phyloP scores from a whole-genome alignment of 1,140 invertebrate genomes.

The Maconellicoccus hirsutus region DNA sequence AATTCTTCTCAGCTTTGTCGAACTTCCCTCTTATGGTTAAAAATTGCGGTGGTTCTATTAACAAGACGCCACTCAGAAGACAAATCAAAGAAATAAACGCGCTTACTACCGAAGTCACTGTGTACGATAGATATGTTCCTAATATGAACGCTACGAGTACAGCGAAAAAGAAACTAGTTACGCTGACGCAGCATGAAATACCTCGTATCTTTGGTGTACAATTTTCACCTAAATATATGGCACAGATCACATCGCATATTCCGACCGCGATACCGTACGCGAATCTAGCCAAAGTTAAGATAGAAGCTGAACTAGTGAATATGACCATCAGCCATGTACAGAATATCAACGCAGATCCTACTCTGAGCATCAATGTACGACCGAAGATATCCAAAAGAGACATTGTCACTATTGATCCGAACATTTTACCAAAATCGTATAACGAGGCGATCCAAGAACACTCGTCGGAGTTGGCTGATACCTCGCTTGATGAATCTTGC shows the following conservation, averaged over 20 bases:
- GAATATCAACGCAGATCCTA: neutral
- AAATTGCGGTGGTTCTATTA: slow-evolving; percentile 71
- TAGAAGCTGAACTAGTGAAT: neutral
- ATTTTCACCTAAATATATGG: slow-evolving; percentile 78
- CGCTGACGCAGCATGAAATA: slow-evolving; percentile 49
- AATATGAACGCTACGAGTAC: slow-evolving; percentile 61
- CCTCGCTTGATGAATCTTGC: neutral
- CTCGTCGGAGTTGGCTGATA: neutral
- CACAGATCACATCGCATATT: slow-evolving; percentile 58
- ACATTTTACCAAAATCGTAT: neutral
- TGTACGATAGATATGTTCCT: slow-evolving; percentile 59
- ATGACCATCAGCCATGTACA: neutral
- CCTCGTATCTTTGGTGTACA: slow-evolving; percentile 32
- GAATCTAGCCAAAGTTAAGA: neutral
- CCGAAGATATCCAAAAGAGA: neutral
- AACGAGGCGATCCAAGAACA: neutral
- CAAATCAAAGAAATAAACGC: slow-evolving; percentile 43
- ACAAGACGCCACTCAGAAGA: slow-evolving; percentile 50
- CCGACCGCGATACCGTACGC: slow-evolving; percentile 51
- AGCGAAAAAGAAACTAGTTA: slow-evolving; percentile 67
- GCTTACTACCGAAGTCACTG: slow-evolving; percentile 48
- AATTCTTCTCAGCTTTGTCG: slow-evolving; percentile 46
- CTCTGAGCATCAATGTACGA: neutral
- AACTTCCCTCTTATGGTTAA: slow-evolving; percentile 45
- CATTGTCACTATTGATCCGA: neutral